Percentiles rank a stretch among this genome's conserved stretches.
These are phyloP conservation scores for Alauda arvensis DNA, from an alignment of 2,797 vertebrate species.

Conservation along the genomic window DNA sequence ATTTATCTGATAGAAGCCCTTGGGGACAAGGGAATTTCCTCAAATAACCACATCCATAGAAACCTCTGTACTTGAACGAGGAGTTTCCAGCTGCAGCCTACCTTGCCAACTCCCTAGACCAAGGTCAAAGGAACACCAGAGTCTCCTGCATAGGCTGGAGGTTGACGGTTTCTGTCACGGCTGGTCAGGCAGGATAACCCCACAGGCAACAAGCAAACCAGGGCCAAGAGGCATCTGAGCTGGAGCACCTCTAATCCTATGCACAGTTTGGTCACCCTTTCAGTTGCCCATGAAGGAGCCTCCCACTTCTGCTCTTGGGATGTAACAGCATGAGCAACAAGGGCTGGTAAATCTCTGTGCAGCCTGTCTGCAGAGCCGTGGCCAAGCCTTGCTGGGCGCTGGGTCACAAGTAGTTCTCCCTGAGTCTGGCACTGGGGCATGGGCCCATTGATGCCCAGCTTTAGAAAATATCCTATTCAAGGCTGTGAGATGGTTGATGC, in stretches of 20 bases:
- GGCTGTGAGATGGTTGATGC: background rate
- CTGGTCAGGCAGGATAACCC: background rate
- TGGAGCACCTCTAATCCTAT: background rate
- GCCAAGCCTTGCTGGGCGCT: background rate
- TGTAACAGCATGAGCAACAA: background rate
- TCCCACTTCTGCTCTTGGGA: background rate
- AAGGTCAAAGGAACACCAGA: fast-evolving
- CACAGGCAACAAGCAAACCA: background rate
- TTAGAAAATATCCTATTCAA: background rate
- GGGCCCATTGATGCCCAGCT: background rate
- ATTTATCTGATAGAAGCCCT: background rate
- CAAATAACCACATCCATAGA: background rate
- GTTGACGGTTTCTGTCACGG: background rate
- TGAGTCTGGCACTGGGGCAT: fast-evolving
- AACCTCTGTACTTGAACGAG: fast-evolving
- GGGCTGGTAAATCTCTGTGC: background rate
- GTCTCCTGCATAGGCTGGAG: background rate
- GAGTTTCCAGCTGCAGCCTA: background rate
- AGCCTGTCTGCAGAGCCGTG: background rate
- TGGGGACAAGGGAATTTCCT: background rate
- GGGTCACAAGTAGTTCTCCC: background rate
- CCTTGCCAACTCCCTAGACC: background rate
- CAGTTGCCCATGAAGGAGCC: background rate
- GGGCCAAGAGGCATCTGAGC: background rate
- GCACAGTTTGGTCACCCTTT: fast-evolving